Evolutionary conservation across 2,888 invertebrate species (phyloP).

Genomic region (Drosophila histrio): DNA sequence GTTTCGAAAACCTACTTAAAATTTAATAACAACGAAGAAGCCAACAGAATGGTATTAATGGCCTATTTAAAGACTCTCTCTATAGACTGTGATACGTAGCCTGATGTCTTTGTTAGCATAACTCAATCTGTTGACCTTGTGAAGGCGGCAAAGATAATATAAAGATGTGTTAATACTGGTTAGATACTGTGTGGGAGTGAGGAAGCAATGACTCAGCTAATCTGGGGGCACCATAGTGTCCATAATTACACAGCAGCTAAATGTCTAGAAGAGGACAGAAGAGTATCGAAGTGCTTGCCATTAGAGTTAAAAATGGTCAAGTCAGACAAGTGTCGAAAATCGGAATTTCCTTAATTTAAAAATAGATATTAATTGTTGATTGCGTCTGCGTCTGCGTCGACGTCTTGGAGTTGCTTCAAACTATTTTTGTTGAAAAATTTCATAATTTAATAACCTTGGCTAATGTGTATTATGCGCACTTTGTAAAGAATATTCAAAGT

Average conservation of each 20-base stretch:
- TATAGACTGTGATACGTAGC: not conserved
- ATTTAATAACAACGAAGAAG: not conserved
- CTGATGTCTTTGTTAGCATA: not conserved
- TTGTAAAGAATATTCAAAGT: constrained; percentile 71
- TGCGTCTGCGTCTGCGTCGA: constrained; percentile 19
- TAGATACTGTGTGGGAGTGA: constrained; percentile 34
- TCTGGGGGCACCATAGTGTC: not conserved
- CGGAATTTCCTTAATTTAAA: constrained; percentile 71
- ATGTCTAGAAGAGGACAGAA: not conserved
- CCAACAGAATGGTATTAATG: not conserved
- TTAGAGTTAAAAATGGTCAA: constrained; percentile 45
- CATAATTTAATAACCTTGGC: constrained; percentile 72
- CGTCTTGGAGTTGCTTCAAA: constrained; percentile 41
- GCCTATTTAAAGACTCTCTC: not conserved
- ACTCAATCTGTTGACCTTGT: constrained; percentile 7
- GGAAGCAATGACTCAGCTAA: constrained; percentile 37
- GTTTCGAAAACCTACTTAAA: not conserved
- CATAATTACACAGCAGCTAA: constrained; percentile 29
- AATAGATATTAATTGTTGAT: constrained; percentile 61
- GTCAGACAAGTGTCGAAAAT: constrained; percentile 59
- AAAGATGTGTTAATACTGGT: not conserved
- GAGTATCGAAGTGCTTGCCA: constrained; percentile 14
- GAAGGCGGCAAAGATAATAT: constrained; percentile 12
- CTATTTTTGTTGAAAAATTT: constrained; percentile 66
- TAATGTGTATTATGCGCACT: constrained; percentile 67